phyloP scores from a whole-genome alignment of 2,888 invertebrate genomes.

The Drosophila testacea region DNA sequence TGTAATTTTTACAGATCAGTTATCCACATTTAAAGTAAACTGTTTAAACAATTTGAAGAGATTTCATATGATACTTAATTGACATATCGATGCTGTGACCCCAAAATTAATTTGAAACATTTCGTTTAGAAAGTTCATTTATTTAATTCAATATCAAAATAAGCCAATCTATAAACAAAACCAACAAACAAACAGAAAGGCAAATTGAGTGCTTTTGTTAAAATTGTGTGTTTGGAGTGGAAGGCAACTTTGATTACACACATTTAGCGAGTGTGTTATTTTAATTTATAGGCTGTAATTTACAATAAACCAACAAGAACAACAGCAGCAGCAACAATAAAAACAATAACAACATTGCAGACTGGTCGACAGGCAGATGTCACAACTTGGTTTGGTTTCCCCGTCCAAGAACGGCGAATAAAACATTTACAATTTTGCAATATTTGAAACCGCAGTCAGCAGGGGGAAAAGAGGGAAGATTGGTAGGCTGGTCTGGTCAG shows the following conservation, averaged over 20 bases:
- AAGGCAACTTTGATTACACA: slow-evolving; percentile 60
- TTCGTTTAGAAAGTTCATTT: slow-evolving; percentile 48
- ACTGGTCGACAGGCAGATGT: slow-evolving; percentile 34
- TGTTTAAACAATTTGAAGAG: neutral
- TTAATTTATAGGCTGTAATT: slow-evolving; percentile 74
- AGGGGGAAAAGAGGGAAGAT: neutral
- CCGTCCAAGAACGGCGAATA: slow-evolving; percentile 10
- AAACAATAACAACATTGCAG: slow-evolving; percentile 32
- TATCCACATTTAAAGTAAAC: neutral
- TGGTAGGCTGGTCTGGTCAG: slow-evolving; percentile 28
- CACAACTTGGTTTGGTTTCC: slow-evolving; percentile 20
- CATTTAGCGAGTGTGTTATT: slow-evolving; percentile 77
- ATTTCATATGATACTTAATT: slow-evolving; percentile 6
- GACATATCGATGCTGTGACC: neutral
- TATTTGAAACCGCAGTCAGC: slow-evolving; percentile 79
- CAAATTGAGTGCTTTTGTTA: slow-evolving; percentile 18
- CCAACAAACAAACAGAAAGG: slow-evolving; percentile 1
- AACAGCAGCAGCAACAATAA: slow-evolving; percentile 40
- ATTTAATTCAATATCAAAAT: slow-evolving; percentile 59
- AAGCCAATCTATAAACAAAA: slow-evolving; percentile 46
- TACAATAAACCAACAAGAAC: slow-evolving; percentile 51
- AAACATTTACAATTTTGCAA: slow-evolving; percentile 77
- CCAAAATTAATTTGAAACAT: slow-evolving; percentile 9
- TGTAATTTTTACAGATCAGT: neutral
- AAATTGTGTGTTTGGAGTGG: neutral